A percentile compares a stretch with the other conserved stretches of the same genome.
Evolutionary conservation across 2,113 vertebrate genomes (phyloP).

Genomic region (Elaphurus davidianus): DNA sequence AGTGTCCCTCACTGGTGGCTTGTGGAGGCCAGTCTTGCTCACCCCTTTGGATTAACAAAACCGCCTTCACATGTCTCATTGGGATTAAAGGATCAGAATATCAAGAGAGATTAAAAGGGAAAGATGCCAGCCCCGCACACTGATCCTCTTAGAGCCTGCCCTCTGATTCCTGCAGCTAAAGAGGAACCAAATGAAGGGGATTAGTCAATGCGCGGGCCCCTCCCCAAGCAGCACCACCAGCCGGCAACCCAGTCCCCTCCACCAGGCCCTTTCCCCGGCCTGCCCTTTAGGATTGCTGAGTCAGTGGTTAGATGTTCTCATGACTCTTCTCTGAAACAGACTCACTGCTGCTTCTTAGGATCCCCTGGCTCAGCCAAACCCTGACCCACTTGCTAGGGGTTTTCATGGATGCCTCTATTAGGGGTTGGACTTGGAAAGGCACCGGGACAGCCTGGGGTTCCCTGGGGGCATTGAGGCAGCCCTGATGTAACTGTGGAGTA

Average conservation of each 20-base stretch:
- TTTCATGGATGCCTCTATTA: not conserved
- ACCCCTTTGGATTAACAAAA: conserved; percentile 63
- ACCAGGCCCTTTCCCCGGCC: conserved; percentile 14
- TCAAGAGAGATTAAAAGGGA: conserved; percentile 82
- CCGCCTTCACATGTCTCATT: conserved; percentile 72
- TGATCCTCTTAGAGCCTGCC: conserved; percentile 82
- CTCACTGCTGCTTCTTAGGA: not conserved
- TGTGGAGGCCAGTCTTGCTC: conserved; percentile 58
- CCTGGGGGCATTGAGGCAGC: not conserved
- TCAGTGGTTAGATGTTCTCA: conserved; percentile 14
- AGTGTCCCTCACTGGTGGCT: not conserved
- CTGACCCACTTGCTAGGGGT: not conserved
- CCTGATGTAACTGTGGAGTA: conserved; percentile 9
- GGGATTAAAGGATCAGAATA: conserved; percentile 84
- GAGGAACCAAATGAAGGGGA: conserved; percentile 63
- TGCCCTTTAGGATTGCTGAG: conserved; percentile 50
- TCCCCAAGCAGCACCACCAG: not conserved
- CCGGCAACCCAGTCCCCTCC: rapidly evolving
- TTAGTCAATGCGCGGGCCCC: conserved; percentile 52
- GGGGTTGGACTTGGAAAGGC: not conserved
- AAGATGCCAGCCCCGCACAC: conserved; percentile 75
- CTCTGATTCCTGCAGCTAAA: conserved; percentile 71
- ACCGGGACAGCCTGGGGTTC: not conserved
- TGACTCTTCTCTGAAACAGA: conserved; percentile 18
- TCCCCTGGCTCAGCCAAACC: not conserved